A percentile compares a stretch with the other conserved stretches of the same genome.
Evolutionary conservation across 1,140 invertebrate genomes (phyloP).

Genomic region (Caenorhabditis briggsae): DNA sequence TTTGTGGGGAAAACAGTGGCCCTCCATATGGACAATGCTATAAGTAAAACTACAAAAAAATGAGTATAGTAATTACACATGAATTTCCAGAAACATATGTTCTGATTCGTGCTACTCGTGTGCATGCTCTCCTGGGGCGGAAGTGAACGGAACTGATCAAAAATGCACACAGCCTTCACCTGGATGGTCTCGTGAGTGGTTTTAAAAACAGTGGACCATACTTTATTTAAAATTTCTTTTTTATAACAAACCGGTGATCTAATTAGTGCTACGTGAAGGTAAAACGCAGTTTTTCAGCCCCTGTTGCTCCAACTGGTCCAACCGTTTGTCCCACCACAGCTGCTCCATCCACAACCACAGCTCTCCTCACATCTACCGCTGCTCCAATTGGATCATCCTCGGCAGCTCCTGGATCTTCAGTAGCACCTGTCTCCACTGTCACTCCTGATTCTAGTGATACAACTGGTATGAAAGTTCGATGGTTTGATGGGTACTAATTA

Average conservation of each 20-base stretch:
- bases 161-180: too few relatives aligned
- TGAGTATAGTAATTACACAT: not conserved
- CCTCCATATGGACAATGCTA: not conserved
- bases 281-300: not conserved
- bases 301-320: not conserved
- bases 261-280: too few relatives aligned
- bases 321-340: not conserved
- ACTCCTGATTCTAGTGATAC: not conserved
- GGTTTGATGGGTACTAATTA: too few relatives aligned
- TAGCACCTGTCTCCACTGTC: not conserved
- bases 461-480: not conserved
- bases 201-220: too few relatives aligned
- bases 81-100: not conserved
- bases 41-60: not conserved
- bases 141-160: not conserved
- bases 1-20: not conserved
- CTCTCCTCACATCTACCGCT: not conserved
- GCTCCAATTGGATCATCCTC: not conserved
- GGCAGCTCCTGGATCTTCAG: not conserved
- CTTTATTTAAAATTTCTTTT: too few relatives aligned
- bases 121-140: not conserved
- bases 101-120: not conserved
- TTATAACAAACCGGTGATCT: too few relatives aligned
- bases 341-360: slow-evolving; percentile 15
- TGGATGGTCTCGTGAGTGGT: too few relatives aligned